Conservation (phyloP, 2,113 vertebrate species). For the Lamprologus sp. region DNA sequence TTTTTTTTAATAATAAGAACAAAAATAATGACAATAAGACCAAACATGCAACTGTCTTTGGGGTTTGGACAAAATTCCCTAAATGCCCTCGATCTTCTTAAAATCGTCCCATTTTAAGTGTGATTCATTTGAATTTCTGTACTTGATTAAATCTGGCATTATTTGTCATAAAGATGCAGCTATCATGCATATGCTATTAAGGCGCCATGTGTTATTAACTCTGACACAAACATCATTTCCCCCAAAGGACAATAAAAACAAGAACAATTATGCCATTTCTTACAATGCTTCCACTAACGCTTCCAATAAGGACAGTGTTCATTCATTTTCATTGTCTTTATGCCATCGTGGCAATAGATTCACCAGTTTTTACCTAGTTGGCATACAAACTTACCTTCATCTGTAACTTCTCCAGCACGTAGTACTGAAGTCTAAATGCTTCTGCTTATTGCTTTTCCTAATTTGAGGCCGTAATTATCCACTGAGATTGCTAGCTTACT, state of each 20-base stretch:
- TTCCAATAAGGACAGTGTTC: background rate
- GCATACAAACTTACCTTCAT: background rate
- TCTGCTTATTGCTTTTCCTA: background rate
- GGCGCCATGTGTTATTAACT: background rate
- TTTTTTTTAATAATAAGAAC: background rate
- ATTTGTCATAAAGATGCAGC: background rate
- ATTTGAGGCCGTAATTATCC: background rate
- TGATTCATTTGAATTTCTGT: background rate
- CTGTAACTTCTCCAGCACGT: background rate
- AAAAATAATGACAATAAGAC: background rate
- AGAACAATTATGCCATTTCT: background rate
- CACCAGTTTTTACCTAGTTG: background rate
- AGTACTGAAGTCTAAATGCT: background rate
- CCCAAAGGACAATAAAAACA: background rate
- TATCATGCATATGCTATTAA: background rate
- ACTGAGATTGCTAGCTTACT: background rate
- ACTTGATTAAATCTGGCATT: background rate
- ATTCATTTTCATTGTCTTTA: background rate
- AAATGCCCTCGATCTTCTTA: fast-evolving
- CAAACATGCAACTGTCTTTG: background rate
- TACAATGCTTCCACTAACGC: background rate
- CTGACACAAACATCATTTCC: background rate
- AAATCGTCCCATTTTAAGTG: background rate
- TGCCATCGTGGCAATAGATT: background rate
- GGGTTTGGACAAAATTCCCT: background rate